A percentile compares a stretch with the other conserved stretches of the same genome.
Conservation (phyloP, 2,888 invertebrate genomes). For the Cephus runcator region DNA sequence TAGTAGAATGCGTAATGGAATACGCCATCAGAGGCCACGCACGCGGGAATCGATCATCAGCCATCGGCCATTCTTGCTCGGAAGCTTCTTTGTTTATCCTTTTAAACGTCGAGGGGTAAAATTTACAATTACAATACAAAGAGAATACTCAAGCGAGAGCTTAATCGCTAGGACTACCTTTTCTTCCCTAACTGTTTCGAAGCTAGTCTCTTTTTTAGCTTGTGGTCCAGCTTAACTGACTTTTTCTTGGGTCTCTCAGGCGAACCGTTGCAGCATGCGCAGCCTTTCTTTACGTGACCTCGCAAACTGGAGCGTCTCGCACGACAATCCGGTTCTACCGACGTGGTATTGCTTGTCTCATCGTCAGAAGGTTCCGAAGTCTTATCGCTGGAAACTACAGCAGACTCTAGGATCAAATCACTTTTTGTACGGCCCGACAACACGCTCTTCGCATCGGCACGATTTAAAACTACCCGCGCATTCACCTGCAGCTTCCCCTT, state of each 20-base stretch:
- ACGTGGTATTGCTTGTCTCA: conserved; percentile 46
- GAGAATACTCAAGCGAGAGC: conserved; percentile 27
- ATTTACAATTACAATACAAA: conserved; percentile 24
- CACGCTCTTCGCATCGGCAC: conserved; percentile 46
- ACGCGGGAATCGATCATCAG: not conserved
- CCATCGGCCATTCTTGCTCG: not conserved
- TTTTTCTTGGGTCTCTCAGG: conserved; percentile 69
- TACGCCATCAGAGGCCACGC: not conserved
- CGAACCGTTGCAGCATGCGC: conserved; percentile 73
- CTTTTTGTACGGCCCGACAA: conserved; percentile 48
- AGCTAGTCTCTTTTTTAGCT: conserved; percentile 52
- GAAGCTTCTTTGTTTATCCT: conserved; percentile 10
- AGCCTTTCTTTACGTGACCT: conserved; percentile 72
- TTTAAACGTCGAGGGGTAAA: conserved; percentile 1
- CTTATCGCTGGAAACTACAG: conserved; percentile 50
- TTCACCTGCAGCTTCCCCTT: conserved; percentile 54
- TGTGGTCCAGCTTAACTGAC: conserved; percentile 52
- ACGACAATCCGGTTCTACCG: conserved; percentile 51
- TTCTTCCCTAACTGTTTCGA: conserved; percentile 56
- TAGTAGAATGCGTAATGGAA: not conserved
- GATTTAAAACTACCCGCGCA: conserved; percentile 53
- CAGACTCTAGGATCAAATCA: conserved; percentile 46
- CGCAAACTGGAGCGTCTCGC: conserved; percentile 66
- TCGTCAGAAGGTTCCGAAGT: conserved; percentile 57
- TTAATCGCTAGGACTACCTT: conserved; percentile 61